Evolutionary conservation across 2,113 vertebrate species (phyloP).

Genomic region (Chaetura pelagica): DNA sequence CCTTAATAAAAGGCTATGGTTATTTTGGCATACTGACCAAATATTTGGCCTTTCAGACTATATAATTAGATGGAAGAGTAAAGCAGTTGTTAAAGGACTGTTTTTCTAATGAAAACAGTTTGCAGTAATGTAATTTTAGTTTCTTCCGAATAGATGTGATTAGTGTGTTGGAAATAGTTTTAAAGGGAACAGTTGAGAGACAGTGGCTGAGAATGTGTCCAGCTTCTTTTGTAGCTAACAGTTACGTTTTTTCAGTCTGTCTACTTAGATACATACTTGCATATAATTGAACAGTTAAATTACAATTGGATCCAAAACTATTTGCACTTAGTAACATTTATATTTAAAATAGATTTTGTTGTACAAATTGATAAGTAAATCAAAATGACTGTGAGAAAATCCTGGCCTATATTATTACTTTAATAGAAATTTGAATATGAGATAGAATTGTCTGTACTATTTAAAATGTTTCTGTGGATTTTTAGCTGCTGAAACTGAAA

Average conservation of each 20-base stretch:
- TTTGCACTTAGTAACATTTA: neutral
- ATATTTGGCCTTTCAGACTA: slow-evolving; percentile 52
- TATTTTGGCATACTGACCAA: slow-evolving; percentile 42
- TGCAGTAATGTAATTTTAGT: slow-evolving; percentile 59
- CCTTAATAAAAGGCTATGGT: slow-evolving; percentile 43
- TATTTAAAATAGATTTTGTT: slow-evolving; percentile 19
- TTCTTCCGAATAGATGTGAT: slow-evolving; percentile 37
- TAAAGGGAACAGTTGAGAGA: slow-evolving; percentile 46
- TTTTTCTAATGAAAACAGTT: slow-evolving; percentile 60
- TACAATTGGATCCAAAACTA: neutral
- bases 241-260: neutral
- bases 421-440: slow-evolving; percentile 10
- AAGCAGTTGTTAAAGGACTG: slow-evolving; percentile 47
- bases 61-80: slow-evolving; percentile 51
- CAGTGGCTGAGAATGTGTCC: slow-evolving; percentile 38
- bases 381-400: slow-evolving; percentile 20
- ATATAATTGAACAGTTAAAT: neutral
- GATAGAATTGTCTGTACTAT: slow-evolving; percentile 57
- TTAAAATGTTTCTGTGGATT: slow-evolving; percentile 59
- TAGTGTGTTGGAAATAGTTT: slow-evolving; percentile 46
- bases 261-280: neutral
- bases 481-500: slow-evolving; percentile 60
- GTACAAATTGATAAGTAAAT: slow-evolving; percentile 29
- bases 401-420: slow-evolving; percentile 13
- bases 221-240: slow-evolving; percentile 34